A percentile compares a stretch with the other conserved stretches of the same genome.
These are phyloP conservation scores for Agrotis ipsilon DNA, from an alignment of 2,888 invertebrate species.

Conservation along the genomic window DNA sequence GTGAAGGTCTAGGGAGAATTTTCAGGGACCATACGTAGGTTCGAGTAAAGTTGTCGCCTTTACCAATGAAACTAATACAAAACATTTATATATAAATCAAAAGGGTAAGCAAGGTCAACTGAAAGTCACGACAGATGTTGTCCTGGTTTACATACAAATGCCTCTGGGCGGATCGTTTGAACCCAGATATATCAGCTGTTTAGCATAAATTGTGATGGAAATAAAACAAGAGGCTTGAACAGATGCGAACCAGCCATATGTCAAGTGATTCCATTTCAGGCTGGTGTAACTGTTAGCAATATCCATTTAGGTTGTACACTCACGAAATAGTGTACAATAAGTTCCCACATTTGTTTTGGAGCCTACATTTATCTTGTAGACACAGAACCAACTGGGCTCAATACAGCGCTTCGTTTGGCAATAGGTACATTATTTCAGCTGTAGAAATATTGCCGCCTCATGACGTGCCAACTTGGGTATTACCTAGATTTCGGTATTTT, in stretches of 20 bases:
- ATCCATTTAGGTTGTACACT: conserved; percentile 41
- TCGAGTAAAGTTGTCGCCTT: conserved; percentile 6
- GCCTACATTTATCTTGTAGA: conserved; percentile 57
- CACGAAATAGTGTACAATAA: conserved; percentile 47
- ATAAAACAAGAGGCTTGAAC: conserved; percentile 73
- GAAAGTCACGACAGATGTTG: conserved; percentile 75
- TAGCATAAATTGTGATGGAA: conserved; percentile 82
- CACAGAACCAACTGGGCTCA: conserved; percentile 33
- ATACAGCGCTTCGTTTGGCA: conserved; percentile 34
- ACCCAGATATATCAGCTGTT: conserved; percentile 82
- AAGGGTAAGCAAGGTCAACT: conserved; percentile 72
- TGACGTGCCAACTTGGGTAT: conserved; percentile 27
- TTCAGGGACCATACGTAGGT: background rate
- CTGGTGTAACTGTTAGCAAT: conserved; percentile 38
- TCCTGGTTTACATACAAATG: conserved; percentile 82
- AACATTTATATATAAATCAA: conserved; percentile 66
- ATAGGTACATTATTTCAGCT: conserved; percentile 34
- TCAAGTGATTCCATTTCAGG: conserved; percentile 56
- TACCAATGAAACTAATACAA: conserved; percentile 39
- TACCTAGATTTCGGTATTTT: background rate
- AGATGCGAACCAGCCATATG: conserved; percentile 62
- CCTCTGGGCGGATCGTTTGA: conserved; percentile 76
- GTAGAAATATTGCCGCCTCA: conserved; percentile 44
- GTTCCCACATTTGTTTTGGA: conserved; percentile 57
- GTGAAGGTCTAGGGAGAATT: background rate